Conservation (phyloP, 2,888 invertebrate species). For the Eilema caniola region DNA sequence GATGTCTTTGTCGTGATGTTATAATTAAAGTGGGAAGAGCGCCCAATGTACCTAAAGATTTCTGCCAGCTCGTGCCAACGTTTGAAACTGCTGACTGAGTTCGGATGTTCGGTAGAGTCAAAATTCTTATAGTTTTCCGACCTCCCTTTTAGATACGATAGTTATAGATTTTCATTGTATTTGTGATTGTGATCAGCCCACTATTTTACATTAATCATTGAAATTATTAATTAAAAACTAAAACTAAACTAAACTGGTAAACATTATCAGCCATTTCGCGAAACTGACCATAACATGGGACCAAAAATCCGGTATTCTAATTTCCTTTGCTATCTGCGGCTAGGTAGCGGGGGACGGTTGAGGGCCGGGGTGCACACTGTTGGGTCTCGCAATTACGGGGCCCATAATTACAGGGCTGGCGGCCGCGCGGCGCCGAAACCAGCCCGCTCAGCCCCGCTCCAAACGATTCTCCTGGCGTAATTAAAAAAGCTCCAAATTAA, state of each 20-base stretch:
- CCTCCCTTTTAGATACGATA: constrained; percentile 5
- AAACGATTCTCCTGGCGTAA: constrained; percentile 82
- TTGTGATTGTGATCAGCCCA: background rate
- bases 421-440: constrained; percentile 83
- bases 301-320: constrained; percentile 58
- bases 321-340: constrained; percentile 68
- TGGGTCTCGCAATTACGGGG: constrained; percentile 83
- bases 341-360: constrained; percentile 64
- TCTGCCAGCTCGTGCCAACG: constrained; percentile 37
- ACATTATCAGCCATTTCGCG: constrained; percentile 31
- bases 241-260: background rate
- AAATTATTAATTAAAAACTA: background rate
- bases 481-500: constrained; percentile 87
- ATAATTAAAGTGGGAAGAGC: constrained; percentile 45
- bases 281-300: constrained; percentile 27
- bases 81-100: constrained; percentile 23
- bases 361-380: constrained; percentile 69
- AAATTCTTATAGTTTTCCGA: constrained; percentile 21
- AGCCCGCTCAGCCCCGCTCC: constrained; percentile 65
- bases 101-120: constrained; percentile 24
- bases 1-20: constrained; percentile 37
- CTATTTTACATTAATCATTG: background rate
- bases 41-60: constrained; percentile 35
- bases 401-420: constrained; percentile 86
- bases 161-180: background rate